Base-by-base conservation (phyloP, 92 coral and sea anemone species). In the Chrysogorgia sp. region DNA sequence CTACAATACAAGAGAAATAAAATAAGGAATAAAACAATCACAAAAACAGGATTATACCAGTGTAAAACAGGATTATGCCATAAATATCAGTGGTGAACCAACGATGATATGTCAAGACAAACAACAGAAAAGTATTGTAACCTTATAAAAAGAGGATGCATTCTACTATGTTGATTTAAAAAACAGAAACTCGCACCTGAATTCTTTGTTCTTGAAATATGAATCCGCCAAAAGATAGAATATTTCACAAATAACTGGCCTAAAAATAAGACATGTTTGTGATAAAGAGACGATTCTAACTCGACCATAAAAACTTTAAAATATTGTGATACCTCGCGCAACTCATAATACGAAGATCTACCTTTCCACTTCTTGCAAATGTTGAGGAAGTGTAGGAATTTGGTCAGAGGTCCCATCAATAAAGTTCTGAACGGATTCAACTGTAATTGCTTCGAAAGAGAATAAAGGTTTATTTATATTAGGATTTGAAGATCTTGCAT, bases 141-240 rank as follows among this genome's bases (percentile, higher is more conserved):
- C n/a, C n/a, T n/a, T n/a, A n/a, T n/a, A n/a, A n/a, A n/a, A n/a
- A n/a, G n/a, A n/a, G n/a, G n/a, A n/a, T n/a, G n/a, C n/a, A n/a
- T n/a, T n/a, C n/a, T n/a, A n/a, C n/a, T n/a, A n/a, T n/a, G n/a
- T n/a, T n/a, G n/a, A n/a, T n/a, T n/a, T n/a, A n/a, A n/a, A n/a
- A n/a, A n/a, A n/a, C n/a, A n/a, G n/a, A n/a, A n/a, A n/a, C n/a
- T n/a, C n/a, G n/a, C 60, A 96, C 99, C 99, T 96, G 84, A 96
- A 96, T 80, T 96, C 99, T 55, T 96, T 96, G 90, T 96, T 96
- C 91, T 96, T 96, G 80, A 96, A 96, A 79, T 83, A 96, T 50
- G 90, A 96, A 58, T 96, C 99, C 70, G 99, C 99, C 52, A 96
- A 85, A 23, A 96, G 85, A 76, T 96, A 96, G 56, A 96, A 96